Percentiles rank a stretch among this genome's conserved stretches.
phyloP scores from a whole-genome alignment of 2,888 invertebrate genomes.

The Schizotus pectinicornis region DNA sequence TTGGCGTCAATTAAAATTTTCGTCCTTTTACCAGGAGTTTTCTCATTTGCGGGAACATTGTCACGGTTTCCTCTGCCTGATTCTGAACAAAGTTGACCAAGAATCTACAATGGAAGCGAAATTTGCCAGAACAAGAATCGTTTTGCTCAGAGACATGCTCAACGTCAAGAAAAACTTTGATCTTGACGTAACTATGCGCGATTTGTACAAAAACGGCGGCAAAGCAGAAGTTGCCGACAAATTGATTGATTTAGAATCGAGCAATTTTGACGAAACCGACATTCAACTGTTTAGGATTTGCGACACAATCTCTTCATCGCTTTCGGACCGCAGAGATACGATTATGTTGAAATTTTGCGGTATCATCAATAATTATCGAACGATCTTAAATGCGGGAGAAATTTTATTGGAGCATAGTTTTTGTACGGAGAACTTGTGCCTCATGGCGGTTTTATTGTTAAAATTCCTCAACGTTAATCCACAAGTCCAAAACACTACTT shows the following conservation, averaged over 20 bases:
- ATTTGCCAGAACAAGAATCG: no score
- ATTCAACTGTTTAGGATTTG: slow-evolving; percentile 26
- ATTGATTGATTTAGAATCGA: slow-evolving; percentile 17
- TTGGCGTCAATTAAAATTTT: no score
- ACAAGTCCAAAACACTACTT: background rate
- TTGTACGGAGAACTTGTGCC: slow-evolving; percentile 24
- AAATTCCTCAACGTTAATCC: slow-evolving; percentile 30
- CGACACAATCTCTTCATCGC: slow-evolving; percentile 36
- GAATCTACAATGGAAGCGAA: no score
- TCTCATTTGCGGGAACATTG: no score
- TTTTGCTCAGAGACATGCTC: background rate
- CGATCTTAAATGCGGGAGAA: slow-evolving; percentile 32
- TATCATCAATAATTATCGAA: slow-evolving; percentile 35
- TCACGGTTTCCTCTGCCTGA: no score
- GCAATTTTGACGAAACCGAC: slow-evolving; percentile 12
- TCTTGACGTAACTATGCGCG: background rate
- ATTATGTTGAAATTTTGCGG: slow-evolving; percentile 39
- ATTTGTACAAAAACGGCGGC: slow-evolving; percentile 6
- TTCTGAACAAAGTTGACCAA: no score
- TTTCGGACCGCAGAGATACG: slow-evolving; percentile 31
- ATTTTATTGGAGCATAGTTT: background rate
- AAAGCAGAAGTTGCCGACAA: slow-evolving; percentile 27
- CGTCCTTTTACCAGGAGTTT: no score
- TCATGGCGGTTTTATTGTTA: slow-evolving; percentile 40
- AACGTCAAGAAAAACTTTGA: slow-evolving; percentile 7